Evolutionary conservation across 2,113 vertebrate species (phyloP), one percentile per base, ranked within the genome.

Genomic region (Ceyx cyanopectus): DNA sequence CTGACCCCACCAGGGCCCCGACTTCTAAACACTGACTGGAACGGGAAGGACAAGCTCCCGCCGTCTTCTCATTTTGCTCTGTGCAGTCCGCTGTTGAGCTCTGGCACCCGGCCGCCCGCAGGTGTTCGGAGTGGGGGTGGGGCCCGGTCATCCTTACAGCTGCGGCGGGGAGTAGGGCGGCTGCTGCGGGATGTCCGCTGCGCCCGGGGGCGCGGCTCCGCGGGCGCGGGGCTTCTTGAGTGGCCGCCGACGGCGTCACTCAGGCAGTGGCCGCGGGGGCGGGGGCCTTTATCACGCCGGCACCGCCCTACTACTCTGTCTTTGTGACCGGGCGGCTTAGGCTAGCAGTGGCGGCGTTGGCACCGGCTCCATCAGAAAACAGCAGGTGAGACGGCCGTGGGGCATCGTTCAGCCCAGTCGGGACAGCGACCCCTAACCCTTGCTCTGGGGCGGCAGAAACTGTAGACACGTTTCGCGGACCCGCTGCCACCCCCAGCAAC

Each of bases 291-390:
- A 67, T 82, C 12, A 65, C 45, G 7, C 65, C 12, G 54, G 27
- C 29, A 3, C 17, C 7, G 23, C 9, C 0, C 0, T 0, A 0
- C 0, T 2, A 0, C 0, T 0, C 0, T 1, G 2, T 23, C 1
- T 2, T 15, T 14, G 43, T 14, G 3, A 10, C 12, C 0, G 27
- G 40, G 22, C 7, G 27, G 2, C 19, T 19, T 0, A 4, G 3
- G 29, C 1, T 2, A 2, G 0, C 1, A 7, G 13, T 6, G 23
- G 6, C 2, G 23, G 58, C 34, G 7, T 15, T 0, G 10, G 6
- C 5, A 0, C 3, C 3, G 24, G 30, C 4, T 7, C 7, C 15
- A 13, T 0, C 5, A 4, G 6, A 5, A 6, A 6, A 1, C 1
- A 12, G 26, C 29, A 29, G 87, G 87, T 94, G 65, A 90, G 79